Percentiles rank a stretch among this genome's conserved stretches.
Evolutionary conservation across 2,797 vertebrate species (phyloP).

Genomic region (Remorina albescens): DNA sequence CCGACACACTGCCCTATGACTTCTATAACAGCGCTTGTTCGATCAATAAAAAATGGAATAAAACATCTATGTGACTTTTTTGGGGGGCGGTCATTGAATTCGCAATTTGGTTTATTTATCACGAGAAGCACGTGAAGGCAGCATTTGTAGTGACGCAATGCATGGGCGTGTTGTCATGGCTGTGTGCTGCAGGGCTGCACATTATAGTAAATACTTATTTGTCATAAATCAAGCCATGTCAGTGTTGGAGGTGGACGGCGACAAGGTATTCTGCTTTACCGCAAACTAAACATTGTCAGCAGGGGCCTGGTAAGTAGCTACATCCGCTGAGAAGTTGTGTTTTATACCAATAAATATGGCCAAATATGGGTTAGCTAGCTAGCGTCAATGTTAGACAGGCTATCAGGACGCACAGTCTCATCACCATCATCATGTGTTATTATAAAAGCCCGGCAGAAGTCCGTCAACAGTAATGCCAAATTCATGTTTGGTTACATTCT

Average conservation of each 20-base stretch:
- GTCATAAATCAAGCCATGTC: constrained; percentile 60
- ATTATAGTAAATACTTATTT: constrained; percentile 61
- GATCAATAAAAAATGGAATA: background rate
- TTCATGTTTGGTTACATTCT: background rate
- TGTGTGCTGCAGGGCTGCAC: constrained; percentile 56
- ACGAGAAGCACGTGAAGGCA: constrained; percentile 63
- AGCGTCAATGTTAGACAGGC: constrained; percentile 61
- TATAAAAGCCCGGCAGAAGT: background rate
- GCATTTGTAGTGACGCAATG: constrained; percentile 70
- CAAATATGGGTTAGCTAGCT: constrained; percentile 74
- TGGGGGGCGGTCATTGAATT: too few relatives aligned
- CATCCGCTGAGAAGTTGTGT: constrained; percentile 10
- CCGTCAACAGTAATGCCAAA: background rate
- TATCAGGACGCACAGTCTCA: constrained; percentile 40
- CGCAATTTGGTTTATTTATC: constrained; percentile 6
- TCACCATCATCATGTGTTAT: background rate
- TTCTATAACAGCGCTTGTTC: background rate
- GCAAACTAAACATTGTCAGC: constrained; percentile 43
- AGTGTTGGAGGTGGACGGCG: constrained; percentile 35
- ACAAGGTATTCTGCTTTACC: constrained; percentile 45
- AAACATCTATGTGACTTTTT: too few relatives aligned
- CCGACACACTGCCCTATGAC: too few relatives aligned
- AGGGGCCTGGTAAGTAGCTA: constrained; percentile 67
- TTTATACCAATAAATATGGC: constrained; percentile 37
- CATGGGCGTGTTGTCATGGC: constrained; percentile 82